phyloP scores from a whole-genome alignment of 2,888 invertebrate genomes.

The Ophioninae sp. region DNA sequence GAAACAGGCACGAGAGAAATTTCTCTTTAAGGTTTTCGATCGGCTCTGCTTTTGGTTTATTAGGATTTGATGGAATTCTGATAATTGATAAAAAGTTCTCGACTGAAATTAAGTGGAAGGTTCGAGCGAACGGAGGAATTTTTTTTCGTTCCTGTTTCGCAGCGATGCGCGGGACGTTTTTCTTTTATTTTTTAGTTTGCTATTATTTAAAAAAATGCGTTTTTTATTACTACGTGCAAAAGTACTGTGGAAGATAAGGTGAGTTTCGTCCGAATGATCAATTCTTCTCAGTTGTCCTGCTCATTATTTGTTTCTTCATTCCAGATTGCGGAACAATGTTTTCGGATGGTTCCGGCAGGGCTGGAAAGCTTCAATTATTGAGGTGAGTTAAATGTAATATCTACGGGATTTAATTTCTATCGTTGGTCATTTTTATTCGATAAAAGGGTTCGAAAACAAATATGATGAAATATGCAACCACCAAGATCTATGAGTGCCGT shows the following conservation, averaged over 20 bases:
- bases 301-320: slow-evolving; percentile 1
- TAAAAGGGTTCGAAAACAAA: slow-evolving; percentile 9
- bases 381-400: slow-evolving; percentile 20
- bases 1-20: slow-evolving; percentile 5
- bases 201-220: not conserved
- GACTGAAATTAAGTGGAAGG: not conserved
- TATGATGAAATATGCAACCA: slow-evolving; percentile 68
- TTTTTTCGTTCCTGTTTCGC: slow-evolving; percentile 56
- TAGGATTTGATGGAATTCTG: not conserved
- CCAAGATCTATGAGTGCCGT: slow-evolving; percentile 70
- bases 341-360: not conserved
- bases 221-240: not conserved
- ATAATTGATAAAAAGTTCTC: not conserved
- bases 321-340: not conserved
- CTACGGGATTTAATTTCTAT: no score
- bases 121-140: slow-evolving; percentile 1
- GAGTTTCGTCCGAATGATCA: slow-evolving; percentile 25
- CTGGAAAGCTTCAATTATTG: not conserved
- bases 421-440: not conserved
- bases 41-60: not conserved
- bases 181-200: not conserved
- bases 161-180: slow-evolving; percentile 44
- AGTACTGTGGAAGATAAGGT: not conserved
- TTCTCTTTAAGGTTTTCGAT: not conserved
- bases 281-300: not conserved